Base-by-base conservation (phyloP, 2,113 vertebrate genomes). In the Hystrix cristata region DNA sequence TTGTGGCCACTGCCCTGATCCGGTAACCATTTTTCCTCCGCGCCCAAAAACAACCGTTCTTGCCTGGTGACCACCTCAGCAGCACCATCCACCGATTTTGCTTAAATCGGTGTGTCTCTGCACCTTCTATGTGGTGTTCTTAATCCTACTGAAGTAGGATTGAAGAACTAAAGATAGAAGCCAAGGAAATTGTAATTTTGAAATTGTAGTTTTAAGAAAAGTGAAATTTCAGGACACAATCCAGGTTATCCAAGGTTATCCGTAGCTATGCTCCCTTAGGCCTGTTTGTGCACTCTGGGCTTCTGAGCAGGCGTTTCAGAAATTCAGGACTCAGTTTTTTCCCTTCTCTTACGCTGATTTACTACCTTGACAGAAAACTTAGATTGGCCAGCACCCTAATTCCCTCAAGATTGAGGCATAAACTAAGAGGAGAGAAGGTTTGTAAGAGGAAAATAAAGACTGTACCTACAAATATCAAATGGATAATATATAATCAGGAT, bases 21-120 rank as follows among this genome's bases (percentile, higher is more conserved):
- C 1, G 21, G 46, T 76, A 78, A 91, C 85, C 78, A 46, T 95
- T 94, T 96, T 76, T 71, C 83, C 46, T 90, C 29, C 27, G 57
- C 6, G 15, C 90, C 43, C 29, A 23, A 43, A 83, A 92, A 87
- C 60, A 19, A 74, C 74, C n/a, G 46, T 78, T 90, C 34, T 92
- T 71, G 55, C 29, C 55, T 86, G 25, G 38, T 19, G 34, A 79
- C 55, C 38, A n/a, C 72, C 8, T 71, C 3, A 0, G 60, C 10
- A 1, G 78, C 84, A 8, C 51, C 46, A 82, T 90, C 64, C 43
- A 34, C 67, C 2, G 23, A 27, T 69, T 87, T 84, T 87, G 67
- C 69, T 79, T 34, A 21, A 59, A 0, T 85, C 60, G 8, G 71
- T 2, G 57, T 23, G 23, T 69, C 46, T 71, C 31, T 4, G 0